phyloP scores from a whole-genome alignment of 1,140 invertebrate species.

The Pararge aegeria region DNA sequence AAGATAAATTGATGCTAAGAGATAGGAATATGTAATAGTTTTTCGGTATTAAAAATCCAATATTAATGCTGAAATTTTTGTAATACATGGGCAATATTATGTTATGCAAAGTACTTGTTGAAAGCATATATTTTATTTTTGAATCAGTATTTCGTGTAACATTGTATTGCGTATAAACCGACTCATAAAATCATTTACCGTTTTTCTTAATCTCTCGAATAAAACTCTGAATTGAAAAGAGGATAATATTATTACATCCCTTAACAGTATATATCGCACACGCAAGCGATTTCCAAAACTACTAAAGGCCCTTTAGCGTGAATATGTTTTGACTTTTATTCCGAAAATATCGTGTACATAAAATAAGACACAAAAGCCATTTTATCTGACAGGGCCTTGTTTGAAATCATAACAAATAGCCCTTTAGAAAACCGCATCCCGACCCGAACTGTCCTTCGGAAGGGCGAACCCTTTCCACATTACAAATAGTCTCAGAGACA shows the following conservation, averaged over 20 bases:
- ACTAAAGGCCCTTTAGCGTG: constrained; percentile 16
- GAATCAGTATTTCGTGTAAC: too few relatives aligned
- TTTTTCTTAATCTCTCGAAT: not conserved
- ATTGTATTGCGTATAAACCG: too few relatives aligned
- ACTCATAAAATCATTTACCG: too few relatives aligned
- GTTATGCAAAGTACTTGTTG: too few relatives aligned
- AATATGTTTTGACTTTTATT: constrained; percentile 45
- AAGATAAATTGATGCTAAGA: too few relatives aligned
- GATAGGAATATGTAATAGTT: too few relatives aligned
- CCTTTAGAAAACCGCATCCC: constrained; percentile 74
- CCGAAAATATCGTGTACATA: constrained; percentile 58
- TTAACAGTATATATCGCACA: constrained; percentile 7
- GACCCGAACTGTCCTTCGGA: constrained; percentile 62
- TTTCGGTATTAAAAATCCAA: too few relatives aligned
- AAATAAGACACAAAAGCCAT: constrained; percentile 70
- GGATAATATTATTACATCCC: not conserved
- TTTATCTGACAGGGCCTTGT: constrained; percentile 70
- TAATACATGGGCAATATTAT: too few relatives aligned
- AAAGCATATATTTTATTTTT: too few relatives aligned
- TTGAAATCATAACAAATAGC: constrained; percentile 77
- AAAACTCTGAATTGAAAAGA: too few relatives aligned
- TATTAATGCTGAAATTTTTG: too few relatives aligned
- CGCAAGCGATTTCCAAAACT: constrained; percentile 17
- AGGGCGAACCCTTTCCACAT: constrained; percentile 68
- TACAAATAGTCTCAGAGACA: constrained; percentile 45